A percentile compares a stretch with the other conserved stretches of the same genome.
Conservation (phyloP, 2,797 vertebrate genomes). For the Avahi laniger region DNA sequence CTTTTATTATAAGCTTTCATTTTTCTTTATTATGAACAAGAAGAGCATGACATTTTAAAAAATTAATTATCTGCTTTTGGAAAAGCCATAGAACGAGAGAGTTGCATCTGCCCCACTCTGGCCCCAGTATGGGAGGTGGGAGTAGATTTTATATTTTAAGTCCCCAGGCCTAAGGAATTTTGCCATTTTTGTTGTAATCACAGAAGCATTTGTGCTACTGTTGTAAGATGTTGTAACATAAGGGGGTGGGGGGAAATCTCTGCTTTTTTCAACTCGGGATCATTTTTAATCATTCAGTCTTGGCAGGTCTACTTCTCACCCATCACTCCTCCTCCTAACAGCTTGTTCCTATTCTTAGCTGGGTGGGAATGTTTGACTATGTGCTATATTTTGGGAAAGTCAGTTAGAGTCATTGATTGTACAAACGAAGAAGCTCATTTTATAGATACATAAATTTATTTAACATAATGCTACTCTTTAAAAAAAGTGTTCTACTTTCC, state of each 20-base stretch:
- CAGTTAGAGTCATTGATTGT: slow-evolving; percentile 39
- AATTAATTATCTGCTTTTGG: background rate
- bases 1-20: background rate
- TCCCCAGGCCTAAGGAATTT: background rate
- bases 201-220: background rate
- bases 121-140: background rate
- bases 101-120: background rate
- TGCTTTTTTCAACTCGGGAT: slow-evolving; percentile 39
- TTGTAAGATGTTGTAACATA: slow-evolving; percentile 15
- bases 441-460: slow-evolving; percentile 20
- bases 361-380: slow-evolving; percentile 49
- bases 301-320: slow-evolving; percentile 58
- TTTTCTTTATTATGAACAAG: slow-evolving; percentile 38
- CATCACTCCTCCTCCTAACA: slow-evolving; percentile 57
- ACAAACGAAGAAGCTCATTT: slow-evolving; percentile 43
- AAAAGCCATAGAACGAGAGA: background rate
- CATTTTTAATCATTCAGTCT: slow-evolving; percentile 55
- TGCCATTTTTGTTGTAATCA: slow-evolving; percentile 28
- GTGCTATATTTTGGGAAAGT: slow-evolving; percentile 58
- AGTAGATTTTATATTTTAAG: background rate
- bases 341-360: slow-evolving; percentile 70
- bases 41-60: background rate
- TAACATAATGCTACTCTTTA: slow-evolving; percentile 12
- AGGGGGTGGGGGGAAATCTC: background rate
- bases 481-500: slow-evolving; percentile 4